Evolutionary conservation across 2,888 invertebrate species (phyloP).

Genomic region (Mantis religiosa): DNA sequence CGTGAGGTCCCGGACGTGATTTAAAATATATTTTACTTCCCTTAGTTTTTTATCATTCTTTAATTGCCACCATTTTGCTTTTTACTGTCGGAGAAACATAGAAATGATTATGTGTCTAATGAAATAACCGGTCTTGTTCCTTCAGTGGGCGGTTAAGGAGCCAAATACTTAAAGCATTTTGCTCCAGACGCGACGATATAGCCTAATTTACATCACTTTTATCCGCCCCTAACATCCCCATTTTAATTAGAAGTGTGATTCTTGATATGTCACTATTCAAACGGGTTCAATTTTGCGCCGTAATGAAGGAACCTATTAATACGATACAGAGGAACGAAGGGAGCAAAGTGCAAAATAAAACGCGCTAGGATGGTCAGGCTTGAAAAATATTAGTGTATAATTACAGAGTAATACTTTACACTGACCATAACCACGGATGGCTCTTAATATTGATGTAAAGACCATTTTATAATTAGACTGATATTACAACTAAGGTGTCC

Average conservation of each 20-base stretch:
- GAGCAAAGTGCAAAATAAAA: background rate
- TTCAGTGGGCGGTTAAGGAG: background rate
- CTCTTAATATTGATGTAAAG: no score
- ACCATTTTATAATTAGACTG: no score
- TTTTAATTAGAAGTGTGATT: background rate
- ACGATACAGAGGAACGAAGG: background rate
- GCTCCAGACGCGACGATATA: background rate
- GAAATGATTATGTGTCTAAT: background rate
- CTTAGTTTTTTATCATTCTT: no score
- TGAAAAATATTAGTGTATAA: no score
- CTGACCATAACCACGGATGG: no score
- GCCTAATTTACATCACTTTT: background rate
- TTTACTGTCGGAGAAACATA: background rate
- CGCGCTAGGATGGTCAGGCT: background rate
- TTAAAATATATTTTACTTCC: no score
- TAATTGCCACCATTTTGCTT: no score
- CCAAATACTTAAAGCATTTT: background rate
- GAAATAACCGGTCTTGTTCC: background rate
- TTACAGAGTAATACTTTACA: no score
- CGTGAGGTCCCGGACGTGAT: no score
- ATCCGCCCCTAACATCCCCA: background rate
- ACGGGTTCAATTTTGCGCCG: background rate
- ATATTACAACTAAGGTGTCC: no score
- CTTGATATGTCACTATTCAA: background rate
- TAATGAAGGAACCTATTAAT: background rate